Percentiles rank a stretch among this genome's conserved stretches.
phyloP scores from a whole-genome alignment of 2,797 vertebrate species.

The Cephalopachus bancanus region DNA sequence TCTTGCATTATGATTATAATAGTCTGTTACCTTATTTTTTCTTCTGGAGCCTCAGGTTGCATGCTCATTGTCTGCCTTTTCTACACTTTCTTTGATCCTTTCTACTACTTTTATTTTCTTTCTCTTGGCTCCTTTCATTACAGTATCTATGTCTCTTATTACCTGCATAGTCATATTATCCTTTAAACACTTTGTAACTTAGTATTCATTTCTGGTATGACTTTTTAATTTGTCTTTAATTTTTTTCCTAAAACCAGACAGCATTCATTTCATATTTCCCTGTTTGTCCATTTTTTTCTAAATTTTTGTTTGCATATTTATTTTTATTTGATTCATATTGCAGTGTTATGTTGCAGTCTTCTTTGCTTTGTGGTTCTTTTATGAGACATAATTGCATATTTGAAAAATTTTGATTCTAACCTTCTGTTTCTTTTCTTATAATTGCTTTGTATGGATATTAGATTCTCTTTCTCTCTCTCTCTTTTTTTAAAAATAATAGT shows the following conservation, averaged over 20 bases:
- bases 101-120: background rate
- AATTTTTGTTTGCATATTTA: background rate
- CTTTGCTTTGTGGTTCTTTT: background rate
- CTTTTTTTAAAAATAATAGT: background rate
- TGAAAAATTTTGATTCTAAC: background rate
- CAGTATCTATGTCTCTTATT: background rate
- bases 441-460: constrained; percentile 41
- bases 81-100: background rate
- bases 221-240: background rate
- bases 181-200: background rate
- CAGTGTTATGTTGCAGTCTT: background rate
- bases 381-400: background rate
- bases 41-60: background rate
- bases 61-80: constrained; percentile 6
- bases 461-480: background rate
- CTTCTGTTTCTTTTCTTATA: background rate
- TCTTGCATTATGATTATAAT: constrained; percentile 10
- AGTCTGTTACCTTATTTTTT: background rate
- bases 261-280: background rate
- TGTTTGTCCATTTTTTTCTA: background rate
- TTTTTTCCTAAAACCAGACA: background rate
- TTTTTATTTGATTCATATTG: constrained; percentile 4
- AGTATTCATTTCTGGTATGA: background rate
- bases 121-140: constrained; percentile 38
- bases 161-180: background rate